Base-by-base conservation (phyloP, 2,888 invertebrate genomes). In the Leptinotarsa tumamoca region DNA sequence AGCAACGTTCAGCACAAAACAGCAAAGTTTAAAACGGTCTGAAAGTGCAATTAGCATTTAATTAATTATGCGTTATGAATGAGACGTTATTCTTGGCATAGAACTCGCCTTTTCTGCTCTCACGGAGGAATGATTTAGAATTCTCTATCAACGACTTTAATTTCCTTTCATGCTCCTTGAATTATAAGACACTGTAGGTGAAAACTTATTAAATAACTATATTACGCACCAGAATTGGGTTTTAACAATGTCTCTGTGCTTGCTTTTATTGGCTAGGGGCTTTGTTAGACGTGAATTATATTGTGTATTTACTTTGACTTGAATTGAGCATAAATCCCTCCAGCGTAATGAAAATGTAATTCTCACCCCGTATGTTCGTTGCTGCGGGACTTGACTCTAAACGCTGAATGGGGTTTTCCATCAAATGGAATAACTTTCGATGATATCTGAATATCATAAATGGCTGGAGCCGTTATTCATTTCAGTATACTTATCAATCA, bases 21-120 rank as follows among this genome's bases (percentile, higher is more conserved):
- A 86, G 81, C 82, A 86, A 88, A 85, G 87, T 87, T 87, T 86
- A 86, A 87, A 83, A 82, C 86, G 84, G 83, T 84, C 84, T 79
- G 84, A 84, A 85, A 86, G 85, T 85, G 87, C 88, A 88, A 88
- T 88, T 88, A 88, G 87, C 88, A 86, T 88, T 88, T 88, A 88
- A 88, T 88, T 88, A 88, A 88, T 88, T 88, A 88, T 88, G 87
- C 87, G 85, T 84, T 87, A 85, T 88, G 88, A 88, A 88, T 87
- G 86, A 84, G 83, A 80, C 84, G 82, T 82, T 84, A 83, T 82
- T 84, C 84, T 82, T 83, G 67, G 78, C 78, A 74, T 74, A 72
- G 76, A 68, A 78, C 68, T 74, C 74, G 75, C 78, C 79, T 79
- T 77, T 80, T 78, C 78, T 72, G 73, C 76, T 77, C 79, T 80